Conservation (phyloP, 2,888 invertebrate genomes). For the Hirtodrosophila confusa region DNA sequence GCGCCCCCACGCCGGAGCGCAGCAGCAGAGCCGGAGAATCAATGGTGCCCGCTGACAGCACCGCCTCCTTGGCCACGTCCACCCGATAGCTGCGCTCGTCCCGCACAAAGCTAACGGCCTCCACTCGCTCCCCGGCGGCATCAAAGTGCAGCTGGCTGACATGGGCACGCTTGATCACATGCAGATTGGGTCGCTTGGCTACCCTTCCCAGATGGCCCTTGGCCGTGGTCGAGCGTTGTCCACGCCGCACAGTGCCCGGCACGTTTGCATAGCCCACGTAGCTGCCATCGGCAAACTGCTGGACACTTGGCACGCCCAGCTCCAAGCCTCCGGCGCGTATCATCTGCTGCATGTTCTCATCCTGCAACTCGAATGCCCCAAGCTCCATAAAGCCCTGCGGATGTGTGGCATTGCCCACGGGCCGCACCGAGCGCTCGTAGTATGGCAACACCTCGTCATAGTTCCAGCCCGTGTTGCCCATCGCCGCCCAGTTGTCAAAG, state of each 20-base stretch:
- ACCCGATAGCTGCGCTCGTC: conserved; percentile 80
- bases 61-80: conserved; percentile 66
- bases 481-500: conserved; percentile 87
- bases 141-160: conserved; percentile 86
- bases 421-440: conserved; percentile 89
- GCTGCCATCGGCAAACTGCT: conserved; percentile 82
- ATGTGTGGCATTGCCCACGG: conserved; percentile 60
- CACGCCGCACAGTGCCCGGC: conserved; percentile 86
- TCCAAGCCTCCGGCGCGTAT: conserved; percentile 85
- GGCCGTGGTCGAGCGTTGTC: conserved; percentile 90
- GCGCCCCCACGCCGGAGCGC: conserved; percentile 82
- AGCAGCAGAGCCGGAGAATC: conserved; percentile 81
- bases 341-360: conserved; percentile 56
- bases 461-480: conserved; percentile 88
- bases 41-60: conserved; percentile 82
- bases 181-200: conserved; percentile 85
- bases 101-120: conserved; percentile 85
- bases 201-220: conserved; percentile 88
- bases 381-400: conserved; percentile 84
- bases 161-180: conserved; percentile 86
- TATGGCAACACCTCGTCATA: conserved; percentile 91
- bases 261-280: conserved; percentile 85
- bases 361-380: conserved; percentile 76
- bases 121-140: conserved; percentile 80
- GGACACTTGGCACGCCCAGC: conserved; percentile 83